Percentiles rank a stretch among this genome's conserved stretches.
Conservation (phyloP, 1,140 invertebrate species). For the Brachionus koreanus region DNA sequence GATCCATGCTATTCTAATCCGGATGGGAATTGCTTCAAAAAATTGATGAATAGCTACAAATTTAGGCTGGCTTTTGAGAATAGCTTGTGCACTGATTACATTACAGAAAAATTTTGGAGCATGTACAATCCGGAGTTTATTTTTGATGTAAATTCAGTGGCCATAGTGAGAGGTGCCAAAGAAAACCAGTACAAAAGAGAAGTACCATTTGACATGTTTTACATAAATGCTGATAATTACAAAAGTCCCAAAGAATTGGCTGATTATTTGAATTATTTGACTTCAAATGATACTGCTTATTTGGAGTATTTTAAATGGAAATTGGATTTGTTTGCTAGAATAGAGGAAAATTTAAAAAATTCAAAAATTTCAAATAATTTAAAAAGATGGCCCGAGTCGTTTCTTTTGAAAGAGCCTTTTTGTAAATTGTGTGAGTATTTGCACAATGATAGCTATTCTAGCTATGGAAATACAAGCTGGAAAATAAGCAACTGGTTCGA, state of each 20-base stretch:
- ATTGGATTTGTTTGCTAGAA: neutral
- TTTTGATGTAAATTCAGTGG: neutral
- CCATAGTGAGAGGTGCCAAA: neutral
- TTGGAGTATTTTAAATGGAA: slow-evolving; percentile 41
- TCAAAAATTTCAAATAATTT: neutral
- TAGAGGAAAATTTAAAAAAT: neutral
- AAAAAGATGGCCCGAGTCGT: neutral
- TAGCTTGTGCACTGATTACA: slow-evolving; percentile 44
- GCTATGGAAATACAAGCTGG: neutral
- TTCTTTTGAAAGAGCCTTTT: slow-evolving; percentile 14
- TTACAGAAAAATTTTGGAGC: slow-evolving; percentile 46
- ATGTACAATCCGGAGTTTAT: neutral
- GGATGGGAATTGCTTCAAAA: neutral
- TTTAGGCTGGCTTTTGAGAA: slow-evolving; percentile 46
- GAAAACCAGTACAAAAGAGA: slow-evolving; percentile 5
- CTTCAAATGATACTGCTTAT: slow-evolving; percentile 24
- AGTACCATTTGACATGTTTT: neutral
- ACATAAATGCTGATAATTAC: slow-evolving; percentile 19
- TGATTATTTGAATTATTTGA: slow-evolving; percentile 37
- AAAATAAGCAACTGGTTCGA: slow-evolving; percentile 22
- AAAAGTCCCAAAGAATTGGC: slow-evolving; percentile 22
- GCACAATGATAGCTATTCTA: slow-evolving; percentile 6
- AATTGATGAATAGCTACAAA: slow-evolving; percentile 40
- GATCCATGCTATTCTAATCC: neutral
- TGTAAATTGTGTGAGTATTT: slow-evolving; percentile 22